A percentile compares a stretch with the other conserved stretches of the same genome.
phyloP scores from a whole-genome alignment of 2,797 vertebrate species.

The Buphagus erythrorhynchus region DNA sequence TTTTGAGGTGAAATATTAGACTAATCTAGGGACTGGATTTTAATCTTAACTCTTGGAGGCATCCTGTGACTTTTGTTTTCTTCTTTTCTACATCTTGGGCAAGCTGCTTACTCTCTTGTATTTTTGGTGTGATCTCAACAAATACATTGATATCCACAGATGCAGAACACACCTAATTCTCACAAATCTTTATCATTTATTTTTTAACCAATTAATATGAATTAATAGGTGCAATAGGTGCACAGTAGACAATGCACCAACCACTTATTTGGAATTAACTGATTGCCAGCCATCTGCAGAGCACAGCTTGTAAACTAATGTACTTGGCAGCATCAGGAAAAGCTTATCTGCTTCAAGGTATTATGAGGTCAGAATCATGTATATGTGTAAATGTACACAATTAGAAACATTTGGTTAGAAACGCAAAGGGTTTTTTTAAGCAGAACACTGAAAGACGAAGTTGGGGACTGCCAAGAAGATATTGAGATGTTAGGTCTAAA shows the following conservation, averaged over 20 bases:
- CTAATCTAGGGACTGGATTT: background rate
- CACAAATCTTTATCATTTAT: background rate
- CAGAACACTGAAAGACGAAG: background rate
- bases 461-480: background rate
- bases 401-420: background rate
- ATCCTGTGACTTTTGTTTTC: background rate
- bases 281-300: slow-evolving; percentile 2
- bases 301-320: slow-evolving; percentile 6
- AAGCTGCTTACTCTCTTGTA: background rate
- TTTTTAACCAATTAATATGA: slow-evolving; percentile 18
- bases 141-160: background rate
- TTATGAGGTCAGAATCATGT: background rate
- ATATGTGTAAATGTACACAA: background rate
- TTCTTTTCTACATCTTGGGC: background rate
- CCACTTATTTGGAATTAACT: slow-evolving; percentile 4
- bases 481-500: background rate
- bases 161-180: background rate
- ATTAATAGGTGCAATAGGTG: too few relatives aligned
- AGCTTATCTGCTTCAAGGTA: slow-evolving; percentile 10
- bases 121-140: background rate
- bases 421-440: background rate
- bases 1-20: background rate
- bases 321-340: background rate
- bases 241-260: background rate
- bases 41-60: background rate